Evolutionary conservation across 2,888 invertebrate species (phyloP).

Genomic region (Tetheella fluctuosa): DNA sequence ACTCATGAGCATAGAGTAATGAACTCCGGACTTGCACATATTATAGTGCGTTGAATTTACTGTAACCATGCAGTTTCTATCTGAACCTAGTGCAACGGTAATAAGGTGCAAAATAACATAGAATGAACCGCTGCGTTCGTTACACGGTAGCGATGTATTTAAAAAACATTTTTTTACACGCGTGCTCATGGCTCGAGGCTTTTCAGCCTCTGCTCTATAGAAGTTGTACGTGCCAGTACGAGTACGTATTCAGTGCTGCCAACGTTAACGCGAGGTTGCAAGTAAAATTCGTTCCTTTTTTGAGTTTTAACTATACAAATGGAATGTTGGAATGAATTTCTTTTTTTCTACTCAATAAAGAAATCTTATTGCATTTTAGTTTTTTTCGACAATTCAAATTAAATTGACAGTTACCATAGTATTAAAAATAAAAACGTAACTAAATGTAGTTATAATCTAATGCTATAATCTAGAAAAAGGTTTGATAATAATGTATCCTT

Average conservation of each 20-base stretch:
- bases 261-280: conserved; percentile 38
- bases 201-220: conserved; percentile 50
- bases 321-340: conserved; percentile 13
- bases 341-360: background rate
- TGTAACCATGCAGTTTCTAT: background rate
- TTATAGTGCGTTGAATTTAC: conserved; percentile 8
- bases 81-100: background rate
- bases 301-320: conserved; percentile 44
- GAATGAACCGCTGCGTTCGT: conserved; percentile 4
- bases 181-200: conserved; percentile 43
- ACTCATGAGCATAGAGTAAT: conserved; percentile 12
- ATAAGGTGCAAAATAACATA: conserved; percentile 5
- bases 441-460: no score
- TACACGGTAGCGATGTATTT: conserved; percentile 27
- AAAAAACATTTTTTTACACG: conserved; percentile 49
- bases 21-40: conserved; percentile 11
- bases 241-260: conserved; percentile 52
- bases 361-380: background rate
- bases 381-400: background rate
- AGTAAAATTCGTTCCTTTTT: conserved; percentile 29
- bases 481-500: background rate
- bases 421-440: no score
- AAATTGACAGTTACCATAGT: background rate
- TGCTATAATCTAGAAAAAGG: no score
- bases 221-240: conserved; percentile 33